Evolutionary conservation across 2,113 vertebrate genomes (phyloP).

Genomic region (Octodon degus): DNA sequence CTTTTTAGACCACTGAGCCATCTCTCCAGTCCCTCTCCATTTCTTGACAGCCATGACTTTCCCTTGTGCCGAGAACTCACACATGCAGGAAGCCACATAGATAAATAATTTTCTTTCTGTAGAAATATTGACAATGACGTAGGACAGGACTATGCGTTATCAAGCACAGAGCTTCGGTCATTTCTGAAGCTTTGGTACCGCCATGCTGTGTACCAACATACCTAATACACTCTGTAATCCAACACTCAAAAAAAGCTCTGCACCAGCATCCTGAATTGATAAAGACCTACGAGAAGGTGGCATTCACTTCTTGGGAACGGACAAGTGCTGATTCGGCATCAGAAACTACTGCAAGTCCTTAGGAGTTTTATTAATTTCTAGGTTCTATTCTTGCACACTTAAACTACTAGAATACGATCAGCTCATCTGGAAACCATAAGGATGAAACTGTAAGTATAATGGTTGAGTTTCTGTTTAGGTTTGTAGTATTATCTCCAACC

Average conservation of each 20-base stretch:
- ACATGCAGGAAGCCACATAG: slow-evolving; percentile 8
- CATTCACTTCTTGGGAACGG: neutral
- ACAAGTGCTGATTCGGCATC: slow-evolving; percentile 22
- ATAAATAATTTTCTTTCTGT: neutral
- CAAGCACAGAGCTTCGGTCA: slow-evolving; percentile 6
- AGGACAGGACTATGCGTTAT: neutral
- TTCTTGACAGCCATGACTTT: slow-evolving; percentile 20
- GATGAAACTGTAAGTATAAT: neutral
- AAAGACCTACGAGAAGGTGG: slow-evolving; percentile 4
- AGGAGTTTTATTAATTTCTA: slow-evolving; percentile 43
- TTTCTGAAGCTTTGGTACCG: slow-evolving; percentile 40
- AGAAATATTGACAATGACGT: slow-evolving; percentile 10
- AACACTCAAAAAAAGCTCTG: neutral
- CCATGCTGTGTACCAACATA: neutral
- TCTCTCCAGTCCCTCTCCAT: too few species aligned
- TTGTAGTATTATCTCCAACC: slow-evolving; percentile 26
- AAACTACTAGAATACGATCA: neutral
- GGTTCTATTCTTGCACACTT: slow-evolving; percentile 46
- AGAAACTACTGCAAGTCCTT: slow-evolving; percentile 27
- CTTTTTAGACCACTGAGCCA: too few species aligned
- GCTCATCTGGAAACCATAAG: neutral
- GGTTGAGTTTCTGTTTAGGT: neutral
- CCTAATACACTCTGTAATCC: neutral
- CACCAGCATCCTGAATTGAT: neutral
- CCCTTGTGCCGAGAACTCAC: neutral